Evolutionary conservation across 1,140 invertebrate genomes (phyloP), one percentile per base, ranked within the genome.

Genomic region (Caenorhabditis remanei): DNA sequence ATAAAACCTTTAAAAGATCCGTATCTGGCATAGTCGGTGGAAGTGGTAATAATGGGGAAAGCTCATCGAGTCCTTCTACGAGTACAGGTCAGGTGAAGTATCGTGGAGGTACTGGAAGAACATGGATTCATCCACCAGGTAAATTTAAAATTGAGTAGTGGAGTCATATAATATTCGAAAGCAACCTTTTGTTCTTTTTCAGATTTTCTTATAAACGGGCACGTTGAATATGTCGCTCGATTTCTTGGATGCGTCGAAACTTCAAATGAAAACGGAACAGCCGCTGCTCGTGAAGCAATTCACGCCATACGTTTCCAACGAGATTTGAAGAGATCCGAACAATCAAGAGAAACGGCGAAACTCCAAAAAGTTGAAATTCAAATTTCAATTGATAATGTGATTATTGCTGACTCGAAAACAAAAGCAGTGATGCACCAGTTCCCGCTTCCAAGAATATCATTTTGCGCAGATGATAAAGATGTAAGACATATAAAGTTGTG

Each of bases 391-490:
- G 85, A 92, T 50, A 87, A 85, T 46, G 88, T 91, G 6, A 89
- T 61, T 14, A 83, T 91, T 8, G 32, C 89, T 13, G 91, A 91
- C 71, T 46, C 32, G 41, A 92, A 91, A 67, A 87, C 88, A 8
- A 89, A 89, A 58, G 82, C 61, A 40, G 82, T 91, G n/a, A 85
- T 91, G 14, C 84, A 86, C 55, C 83, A 65, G 41, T 89, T 90
- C 87, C 90, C 90, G 21, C 65, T 91, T 7, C 63, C 88, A 56
- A 85, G 87, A 56, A 91, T 91, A 41, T 92, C 91, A 41, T 91
- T 92, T 83, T 90, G 89, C 89, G 90, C 91, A 21, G 91, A 91
- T 53, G 91, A 91, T 79, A 90, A 90, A 88, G 88, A 92, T 85
- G 90, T 91, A 56, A 24, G 67, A 32, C 32, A 32, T 32, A 32